These are phyloP conservation scores for Boulengeromyrus knoepffleri DNA, from an alignment of 2,113 vertebrate genomes.

Conservation along the genomic window DNA sequence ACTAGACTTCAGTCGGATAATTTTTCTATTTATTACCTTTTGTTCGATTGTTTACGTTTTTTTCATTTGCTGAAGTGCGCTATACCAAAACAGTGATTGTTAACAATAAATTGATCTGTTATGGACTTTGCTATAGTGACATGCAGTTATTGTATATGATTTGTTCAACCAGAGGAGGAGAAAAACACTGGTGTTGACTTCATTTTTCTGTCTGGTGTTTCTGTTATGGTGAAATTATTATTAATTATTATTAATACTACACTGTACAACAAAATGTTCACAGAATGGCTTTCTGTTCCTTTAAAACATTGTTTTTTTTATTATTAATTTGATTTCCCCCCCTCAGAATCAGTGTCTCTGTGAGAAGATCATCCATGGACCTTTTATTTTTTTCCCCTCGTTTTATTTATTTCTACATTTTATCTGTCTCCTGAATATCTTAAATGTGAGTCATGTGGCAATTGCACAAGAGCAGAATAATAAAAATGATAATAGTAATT, in stretches of 20 bases:
- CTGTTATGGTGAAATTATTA: constrained; percentile 75
- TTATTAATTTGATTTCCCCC: constrained; percentile 70
- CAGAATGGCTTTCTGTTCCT: constrained; percentile 68
- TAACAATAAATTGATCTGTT: constrained; percentile 92
- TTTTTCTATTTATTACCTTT: constrained; percentile 78
- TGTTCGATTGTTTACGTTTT: constrained; percentile 72
- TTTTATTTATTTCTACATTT: constrained; percentile 43
- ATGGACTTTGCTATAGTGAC: constrained; percentile 86
- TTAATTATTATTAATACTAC: constrained; percentile 56
- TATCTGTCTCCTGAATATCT: constrained; percentile 82
- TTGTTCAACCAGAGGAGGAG: constrained; percentile 59
- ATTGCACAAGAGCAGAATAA: constrained; percentile 77
- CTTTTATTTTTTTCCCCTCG: constrained; percentile 48
- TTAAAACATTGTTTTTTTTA: background rate
- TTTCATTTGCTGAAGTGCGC: constrained; percentile 79
- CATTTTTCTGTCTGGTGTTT: constrained; percentile 79
- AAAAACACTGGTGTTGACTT: constrained; percentile 78
- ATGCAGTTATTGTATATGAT: constrained; percentile 78
- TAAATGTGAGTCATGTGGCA: constrained; percentile 85
- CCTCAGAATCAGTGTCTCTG: constrained; percentile 36
- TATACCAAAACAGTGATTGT: constrained; percentile 90
- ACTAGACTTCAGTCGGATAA: constrained; percentile 80
- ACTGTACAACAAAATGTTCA: constrained; percentile 67
- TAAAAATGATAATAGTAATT: constrained; percentile 36
- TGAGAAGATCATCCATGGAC: constrained; percentile 70